A percentile compares a stretch with the other conserved stretches of the same genome.
Conservation (phyloP, 2,797 vertebrate genomes). For the Gymnoscopelus braueri region DNA sequence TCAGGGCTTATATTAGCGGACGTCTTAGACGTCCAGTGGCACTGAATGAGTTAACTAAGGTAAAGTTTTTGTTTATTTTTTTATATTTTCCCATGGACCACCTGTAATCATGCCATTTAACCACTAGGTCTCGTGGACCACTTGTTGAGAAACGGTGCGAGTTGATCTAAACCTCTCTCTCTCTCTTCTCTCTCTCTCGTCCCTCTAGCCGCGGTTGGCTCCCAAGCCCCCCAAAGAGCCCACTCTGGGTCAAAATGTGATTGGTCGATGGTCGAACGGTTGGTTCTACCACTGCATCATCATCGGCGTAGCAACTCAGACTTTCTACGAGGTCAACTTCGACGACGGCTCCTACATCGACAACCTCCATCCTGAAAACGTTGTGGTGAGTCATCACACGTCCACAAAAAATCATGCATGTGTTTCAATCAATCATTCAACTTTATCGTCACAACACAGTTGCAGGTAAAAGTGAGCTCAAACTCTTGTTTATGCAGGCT, state of each 20-base stretch:
- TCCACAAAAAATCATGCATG: not conserved
- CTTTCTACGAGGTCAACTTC: conserved; percentile 95
- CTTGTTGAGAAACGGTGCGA: too few relatives aligned
- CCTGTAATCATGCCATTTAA: too few relatives aligned
- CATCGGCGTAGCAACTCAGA: conserved; percentile 89
- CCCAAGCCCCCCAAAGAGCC: conserved; percentile 74
- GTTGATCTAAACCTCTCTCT: not conserved
- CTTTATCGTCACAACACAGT: not conserved
- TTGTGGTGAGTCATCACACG: conserved; percentile 82
- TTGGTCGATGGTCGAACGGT: conserved; percentile 89
- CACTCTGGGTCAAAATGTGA: conserved; percentile 88
- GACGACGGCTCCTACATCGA: conserved; percentile 97
- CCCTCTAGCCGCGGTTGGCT: conserved; percentile 46
- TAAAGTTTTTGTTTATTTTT: too few relatives aligned
- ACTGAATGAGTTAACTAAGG: too few relatives aligned
- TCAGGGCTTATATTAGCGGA: too few relatives aligned
- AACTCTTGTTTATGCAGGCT: too few relatives aligned
- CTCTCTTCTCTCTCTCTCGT: not conserved
- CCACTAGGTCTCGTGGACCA: too few relatives aligned
- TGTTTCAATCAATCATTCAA: conserved; percentile 13
- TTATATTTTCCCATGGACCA: too few relatives aligned
- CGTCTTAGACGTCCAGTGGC: too few relatives aligned
- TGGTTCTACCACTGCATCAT: conserved; percentile 92
- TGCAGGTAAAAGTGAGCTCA: too few relatives aligned
- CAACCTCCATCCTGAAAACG: conserved; percentile 93